Evolutionary conservation across 2,888 invertebrate genomes (phyloP), one percentile per base, ranked within the genome.

Genomic region (Dolichomitus sp.): DNA sequence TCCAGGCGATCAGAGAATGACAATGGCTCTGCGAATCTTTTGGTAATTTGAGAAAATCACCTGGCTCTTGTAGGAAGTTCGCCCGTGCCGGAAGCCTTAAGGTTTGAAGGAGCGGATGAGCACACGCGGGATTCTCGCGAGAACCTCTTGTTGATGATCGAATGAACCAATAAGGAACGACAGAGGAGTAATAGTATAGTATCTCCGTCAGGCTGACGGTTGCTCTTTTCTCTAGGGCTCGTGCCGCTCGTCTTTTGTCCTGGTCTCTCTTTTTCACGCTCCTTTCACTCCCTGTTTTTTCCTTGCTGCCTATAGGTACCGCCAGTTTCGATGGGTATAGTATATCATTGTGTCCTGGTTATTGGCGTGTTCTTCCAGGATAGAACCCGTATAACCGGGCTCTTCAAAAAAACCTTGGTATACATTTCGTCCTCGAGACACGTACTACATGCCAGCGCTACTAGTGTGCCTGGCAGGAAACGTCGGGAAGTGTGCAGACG

Each of bases 201-300:
- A 75, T 52, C 70, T 40, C 70, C 57, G 70, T 40, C 52, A 50
- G 70, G 70, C 66, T 66, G 79, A 75, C 66, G 75, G 65, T 70
- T 78, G 79, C 65, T 82, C 70, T 75, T 65, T 75, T 75, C 70
- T 66, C 65, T 66, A 61, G 52, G 68, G 57, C 68, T 74, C 63
- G 80, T 77, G 54, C 74, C 70, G 65, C 74, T 86, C 84, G 80
- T 83, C 84, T 81, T 85, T 84, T 83, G 80, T 81, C 80, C 80
- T 70, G 27, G 45, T 37, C 70, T 54, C 72, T 81, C 66, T 68
- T 59, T 61, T 74, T 78, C 78, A 68, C 66, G 83, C 59, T 78
- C 52, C 70, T 72, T 80, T 70, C 77, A 73, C 73, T 72, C 65
- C 61, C 73, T 19, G 69, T 65, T 70, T 65, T 73, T 78, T 63